Percentiles rank a stretch among this genome's conserved stretches.
These are phyloP conservation scores for Amphilophus citrinellus DNA, from an alignment of 2,113 vertebrate genomes.

Conservation along the genomic window DNA sequence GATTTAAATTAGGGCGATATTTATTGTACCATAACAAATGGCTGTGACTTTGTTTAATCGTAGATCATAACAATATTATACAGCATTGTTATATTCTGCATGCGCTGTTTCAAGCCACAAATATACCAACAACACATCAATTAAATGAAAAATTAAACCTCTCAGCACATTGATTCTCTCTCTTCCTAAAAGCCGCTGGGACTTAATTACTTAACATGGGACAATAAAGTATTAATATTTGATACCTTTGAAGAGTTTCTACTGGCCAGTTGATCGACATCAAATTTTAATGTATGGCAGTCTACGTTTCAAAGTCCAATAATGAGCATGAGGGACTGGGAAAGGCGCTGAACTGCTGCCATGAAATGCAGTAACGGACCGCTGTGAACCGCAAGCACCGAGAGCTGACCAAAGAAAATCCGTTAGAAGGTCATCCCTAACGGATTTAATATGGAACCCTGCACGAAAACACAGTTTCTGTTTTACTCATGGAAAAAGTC, in stretches of 20 bases:
- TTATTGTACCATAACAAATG: not conserved
- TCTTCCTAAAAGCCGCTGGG: slow-evolving; percentile 65
- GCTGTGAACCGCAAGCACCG: not conserved
- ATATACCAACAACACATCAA: slow-evolving; percentile 23
- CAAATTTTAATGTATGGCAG: slow-evolving; percentile 73
- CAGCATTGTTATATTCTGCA: too few species aligned
- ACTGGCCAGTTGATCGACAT: slow-evolving; percentile 75
- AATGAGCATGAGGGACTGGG: slow-evolving; percentile 1
- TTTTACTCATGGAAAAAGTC: too few species aligned
- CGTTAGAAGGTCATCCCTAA: not conserved
- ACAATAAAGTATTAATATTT: slow-evolving; percentile 82
- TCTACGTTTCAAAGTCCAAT: slow-evolving; percentile 28
- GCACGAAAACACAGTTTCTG: not conserved
- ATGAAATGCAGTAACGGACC: not conserved
- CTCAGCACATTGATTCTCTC: slow-evolving; percentile 66
- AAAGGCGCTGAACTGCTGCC: slow-evolving; percentile 20
- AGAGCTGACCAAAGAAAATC: not conserved
- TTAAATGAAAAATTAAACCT: slow-evolving; percentile 54
- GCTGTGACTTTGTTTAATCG: slow-evolving; percentile 25
- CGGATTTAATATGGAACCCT: not conserved
- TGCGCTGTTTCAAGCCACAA: not conserved
- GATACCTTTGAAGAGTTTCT: slow-evolving; percentile 59
- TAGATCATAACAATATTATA: slow-evolving; percentile 32
- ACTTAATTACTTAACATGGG: slow-evolving; percentile 76
- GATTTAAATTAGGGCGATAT: not conserved